Base-by-base conservation (phyloP, 2,797 vertebrate genomes). In the Poeciliopsis infans region DNA sequence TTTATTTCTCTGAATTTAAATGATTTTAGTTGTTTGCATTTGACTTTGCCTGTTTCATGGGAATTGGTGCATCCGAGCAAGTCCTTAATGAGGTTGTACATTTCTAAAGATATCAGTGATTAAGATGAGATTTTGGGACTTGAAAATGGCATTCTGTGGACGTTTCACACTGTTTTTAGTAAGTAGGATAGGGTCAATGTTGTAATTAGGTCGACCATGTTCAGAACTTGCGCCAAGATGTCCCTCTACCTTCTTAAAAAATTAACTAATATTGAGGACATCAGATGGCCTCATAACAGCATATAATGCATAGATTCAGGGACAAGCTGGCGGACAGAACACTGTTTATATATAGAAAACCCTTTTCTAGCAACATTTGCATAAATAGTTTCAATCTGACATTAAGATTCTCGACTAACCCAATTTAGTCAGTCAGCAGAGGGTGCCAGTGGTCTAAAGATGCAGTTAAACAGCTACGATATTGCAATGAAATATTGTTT, bases 361-460 rank as follows among this genome's bases (percentile, higher is more conserved):
- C 10, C 10, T 55, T 53, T 23, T 39, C 6, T 74, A 39, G 10
- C 33, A 64, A 64, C 31, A 36, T 36, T 64, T 36, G 16, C 33
- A 36, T 75, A 28, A 31, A n/a, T 36, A 18, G 33, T 36, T 76
- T n/a, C 12, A 10, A 3, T 45, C 13, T 31, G 11, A 23, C 39
- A 33, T 41, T 3, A 25, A 59, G 13, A 47, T 61, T 46, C 33
- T 59, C 12, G 12, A 55, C 15, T 46, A 45, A 72, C 47, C 46
- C 0, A 20, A 23, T 72, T 76, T 25, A 46, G 77, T 78, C 49
- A 47, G 80, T 77, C 93, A 91, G 72, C 74, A 92, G 91, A 90
- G 82, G 90, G 92, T 49, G 89, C 91, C 86, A 91, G 66, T 41
- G 85, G 49, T 80, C 86, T 81, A 64, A 28, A 69, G 11, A 82